Evolutionary conservation across 2,797 vertebrate genomes (phyloP), one percentile per base, ranked within the genome.

Genomic region (Acestrorhynchus altus): DNA sequence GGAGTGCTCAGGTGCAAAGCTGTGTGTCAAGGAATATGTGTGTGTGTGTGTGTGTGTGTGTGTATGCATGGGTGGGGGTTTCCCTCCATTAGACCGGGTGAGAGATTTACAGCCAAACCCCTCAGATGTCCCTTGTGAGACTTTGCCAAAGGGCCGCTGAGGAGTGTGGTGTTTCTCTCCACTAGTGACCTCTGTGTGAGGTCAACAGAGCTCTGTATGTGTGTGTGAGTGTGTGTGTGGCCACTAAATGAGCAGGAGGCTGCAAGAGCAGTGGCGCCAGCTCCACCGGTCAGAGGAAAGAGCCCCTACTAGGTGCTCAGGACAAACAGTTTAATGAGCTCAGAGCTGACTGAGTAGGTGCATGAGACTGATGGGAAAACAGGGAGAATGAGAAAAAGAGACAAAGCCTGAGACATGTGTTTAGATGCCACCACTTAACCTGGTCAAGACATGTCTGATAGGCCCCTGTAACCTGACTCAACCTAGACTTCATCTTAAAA

Each of bases 281-380:
- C 22, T 74, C 67, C 63, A 76, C 56, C 8, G 51, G 63, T 70
- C 49, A 74, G 61, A 74, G 70, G 44, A 70, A 74, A 59, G 78
- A 65, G 72, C 67, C 73, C 68, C 66, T 77, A 68, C 72, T 61
- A 76, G 28, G 72, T 56, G 35, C 61, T 70, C 52, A 12, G 70
- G 74, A 81, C 82, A 83, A 84, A 76, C 72, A 76, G 22, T 86
- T 75, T 81, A 83, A 84, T 61, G 31, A 77, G 66, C 42, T 71
- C 74, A 72, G 68, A 39, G 61, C 10, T 61, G 70, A 73, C 28
- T 52, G 66, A 4, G 39, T 46, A 44, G 51, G 51, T 31, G 61
- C 35, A 22, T 31, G 35, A 42, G 28, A 40, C 68, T 39, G 39
- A 3, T 22, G 8, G 42, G 57, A 31, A 68, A 68, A 35, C 4